Evolutionary conservation across 2,113 vertebrate genomes (phyloP), one percentile per base, ranked within the genome.

Genomic region (Nansenia antarctica): DNA sequence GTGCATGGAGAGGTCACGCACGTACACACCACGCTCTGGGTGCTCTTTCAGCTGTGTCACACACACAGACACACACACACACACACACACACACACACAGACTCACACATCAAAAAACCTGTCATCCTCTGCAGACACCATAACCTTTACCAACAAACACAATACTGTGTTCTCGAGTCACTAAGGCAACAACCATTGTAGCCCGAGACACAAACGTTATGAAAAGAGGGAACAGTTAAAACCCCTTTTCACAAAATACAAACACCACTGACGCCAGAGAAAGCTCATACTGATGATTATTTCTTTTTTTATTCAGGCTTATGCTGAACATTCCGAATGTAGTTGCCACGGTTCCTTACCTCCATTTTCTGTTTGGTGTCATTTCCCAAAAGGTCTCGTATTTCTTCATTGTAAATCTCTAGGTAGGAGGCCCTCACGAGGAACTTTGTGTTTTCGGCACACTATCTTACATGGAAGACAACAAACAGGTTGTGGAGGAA

Each of bases 341-440:
- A n/a, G 11, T 39, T 74, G 52, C 45, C 42, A 45, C 24, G 59
- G 20, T 4, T 24, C 65, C 89, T 77, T 83, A 97, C 96, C 94
- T 98, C 94, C 74, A 97, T 76, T 83, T 92, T 95, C 74, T 95
- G 95, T 75, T 96, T 97, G 77, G 93, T 91, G 77, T 96, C 94
- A 3, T 81, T 79, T 66, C 95, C 96, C 34, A 95, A 84, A 67
- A 97, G 93, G 82, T 98, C 95, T 68, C 86, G 67, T 62, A 94
- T 72, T 27, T 96, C 94, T 77, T 97, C 95, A 0, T 93, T 96
- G 90, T 95, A 96, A 77, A 97, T 98, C 87, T 98, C 95, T 77
- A 98, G 84, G 84, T 89, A 96, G 63, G 95, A 96, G 12, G 93
- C 93, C 80, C 94, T 91, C 59, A 96, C 92, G 69, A 95, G 87